These are phyloP conservation scores for Crocuta crocuta DNA, from an alignment of 2,113 vertebrate species.

Conservation along the genomic window DNA sequence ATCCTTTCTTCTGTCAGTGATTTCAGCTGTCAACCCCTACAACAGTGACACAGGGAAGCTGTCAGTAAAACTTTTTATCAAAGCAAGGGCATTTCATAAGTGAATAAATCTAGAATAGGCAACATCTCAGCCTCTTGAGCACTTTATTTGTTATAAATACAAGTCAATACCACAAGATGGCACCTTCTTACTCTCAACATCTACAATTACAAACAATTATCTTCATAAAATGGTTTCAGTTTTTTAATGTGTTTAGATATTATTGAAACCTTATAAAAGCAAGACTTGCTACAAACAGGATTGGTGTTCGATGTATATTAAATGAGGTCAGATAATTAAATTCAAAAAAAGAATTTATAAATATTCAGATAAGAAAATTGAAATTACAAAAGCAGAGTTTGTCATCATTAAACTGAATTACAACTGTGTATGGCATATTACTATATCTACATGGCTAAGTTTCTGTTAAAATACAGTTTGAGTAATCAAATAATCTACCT, in stretches of 20 bases:
- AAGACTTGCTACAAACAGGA: slow-evolving; percentile 87
- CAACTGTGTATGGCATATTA: slow-evolving; percentile 77
- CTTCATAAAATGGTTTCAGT: slow-evolving; percentile 85
- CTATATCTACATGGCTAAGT: slow-evolving; percentile 84
- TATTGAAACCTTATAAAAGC: slow-evolving; percentile 89
- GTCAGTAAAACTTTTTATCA: slow-evolving; percentile 14
- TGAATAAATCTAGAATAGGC: slow-evolving; percentile 76
- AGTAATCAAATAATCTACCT: slow-evolving; percentile 80
- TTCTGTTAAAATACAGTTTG: slow-evolving; percentile 85
- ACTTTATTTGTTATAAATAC: slow-evolving; percentile 91
- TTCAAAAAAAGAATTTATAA: slow-evolving; percentile 90
- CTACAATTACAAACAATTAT: slow-evolving; percentile 86
- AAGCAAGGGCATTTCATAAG: slow-evolving; percentile 64
- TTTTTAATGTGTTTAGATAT: slow-evolving; percentile 81
- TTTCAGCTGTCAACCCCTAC: slow-evolving; percentile 1
- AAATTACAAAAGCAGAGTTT: slow-evolving; percentile 90
- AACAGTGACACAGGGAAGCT: neutral
- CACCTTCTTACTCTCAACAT: slow-evolving; percentile 89
- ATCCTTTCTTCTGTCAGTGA: slow-evolving; percentile 1
- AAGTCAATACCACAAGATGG: slow-evolving; percentile 91
- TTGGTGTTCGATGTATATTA: slow-evolving; percentile 87
- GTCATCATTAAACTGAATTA: slow-evolving; percentile 87
- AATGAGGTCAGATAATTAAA: slow-evolving; percentile 90
- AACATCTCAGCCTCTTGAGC: slow-evolving; percentile 84
- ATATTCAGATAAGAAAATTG: slow-evolving; percentile 91